phyloP scores from a whole-genome alignment of 2,888 invertebrate species.

The Mythimna impura region DNA sequence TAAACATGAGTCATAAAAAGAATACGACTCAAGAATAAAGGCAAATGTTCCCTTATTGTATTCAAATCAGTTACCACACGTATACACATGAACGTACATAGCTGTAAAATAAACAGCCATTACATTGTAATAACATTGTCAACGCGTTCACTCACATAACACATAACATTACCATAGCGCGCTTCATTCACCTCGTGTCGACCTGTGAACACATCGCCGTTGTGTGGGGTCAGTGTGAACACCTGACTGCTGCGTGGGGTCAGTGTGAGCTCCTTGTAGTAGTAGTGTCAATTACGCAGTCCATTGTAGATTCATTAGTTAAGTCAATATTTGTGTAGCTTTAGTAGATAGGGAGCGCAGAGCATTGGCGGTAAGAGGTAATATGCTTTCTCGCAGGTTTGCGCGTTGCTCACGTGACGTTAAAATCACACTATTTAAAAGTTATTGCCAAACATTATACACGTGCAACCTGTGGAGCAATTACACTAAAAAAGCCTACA shows the following conservation, averaged over 20 bases:
- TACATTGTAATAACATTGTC: slow-evolving; percentile 5
- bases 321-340: too few relatives aligned
- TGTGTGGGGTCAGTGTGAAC: too few relatives aligned
- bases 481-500: too few relatives aligned
- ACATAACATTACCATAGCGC: slow-evolving; percentile 24
- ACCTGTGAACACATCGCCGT: neutral
- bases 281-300: neutral
- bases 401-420: too few relatives aligned
- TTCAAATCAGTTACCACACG: slow-evolving; percentile 7
- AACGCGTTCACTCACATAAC: neutral
- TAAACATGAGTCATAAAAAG: neutral
- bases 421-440: too few relatives aligned
- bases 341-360: too few relatives aligned
- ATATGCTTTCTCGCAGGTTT: too few relatives aligned
- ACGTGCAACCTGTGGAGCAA: too few relatives aligned
- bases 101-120: neutral
- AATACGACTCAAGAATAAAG: neutral
- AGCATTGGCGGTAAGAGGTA: too few relatives aligned
- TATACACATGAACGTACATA: neutral
- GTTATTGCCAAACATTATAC: too few relatives aligned
- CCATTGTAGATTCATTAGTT: too few relatives aligned
- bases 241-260: too few relatives aligned
- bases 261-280: neutral
- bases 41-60: neutral
- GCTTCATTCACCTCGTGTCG: neutral